phyloP scores from a whole-genome alignment of 30 jellyfish, hydroid and myxozoan genomes.

The Nemopilema nomurai region DNA sequence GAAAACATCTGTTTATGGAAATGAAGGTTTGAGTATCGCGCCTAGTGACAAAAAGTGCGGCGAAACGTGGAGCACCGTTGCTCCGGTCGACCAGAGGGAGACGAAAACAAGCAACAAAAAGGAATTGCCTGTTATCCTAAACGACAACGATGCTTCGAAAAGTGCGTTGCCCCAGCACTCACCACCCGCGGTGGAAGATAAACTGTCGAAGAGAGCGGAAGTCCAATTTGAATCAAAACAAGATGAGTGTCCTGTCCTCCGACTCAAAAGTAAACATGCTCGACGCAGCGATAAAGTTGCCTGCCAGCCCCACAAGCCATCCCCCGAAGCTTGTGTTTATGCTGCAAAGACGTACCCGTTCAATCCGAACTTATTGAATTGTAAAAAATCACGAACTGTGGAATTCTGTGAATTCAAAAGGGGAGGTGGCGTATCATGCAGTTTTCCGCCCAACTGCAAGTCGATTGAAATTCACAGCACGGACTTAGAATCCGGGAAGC shows the following conservation, averaged over 20 bases:
- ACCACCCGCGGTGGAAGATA: not conserved
- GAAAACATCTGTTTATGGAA: not conserved
- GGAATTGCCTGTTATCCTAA: not conserved
- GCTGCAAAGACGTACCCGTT: conserved; percentile 55
- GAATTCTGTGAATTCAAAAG: conserved; percentile 14
- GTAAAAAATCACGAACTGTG: not conserved
- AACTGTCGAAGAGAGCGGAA: not conserved
- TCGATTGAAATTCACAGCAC: conserved; percentile 6
- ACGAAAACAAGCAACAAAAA: not conserved
- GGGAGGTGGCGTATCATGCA: not conserved
- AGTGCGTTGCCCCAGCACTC: not conserved
- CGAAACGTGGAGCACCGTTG: not conserved
- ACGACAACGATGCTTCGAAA: not conserved
- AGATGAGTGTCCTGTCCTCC: conserved; percentile 30
- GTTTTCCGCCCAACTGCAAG: conserved; percentile 22
- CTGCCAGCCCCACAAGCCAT: conserved; percentile 62
- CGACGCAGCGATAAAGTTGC: not conserved
- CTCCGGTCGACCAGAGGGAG: not conserved
- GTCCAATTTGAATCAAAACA: not conserved
- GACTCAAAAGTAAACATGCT: not conserved
- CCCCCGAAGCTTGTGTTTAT: conserved; percentile 55
- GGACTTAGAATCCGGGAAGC: conserved; percentile 2
- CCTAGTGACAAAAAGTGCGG: not conserved
- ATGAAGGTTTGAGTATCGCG: not conserved
- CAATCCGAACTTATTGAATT: conserved; percentile 19